Evolutionary conservation across 2,113 vertebrate species (phyloP).

Genomic region (Aphelocoma coerulescens): DNA sequence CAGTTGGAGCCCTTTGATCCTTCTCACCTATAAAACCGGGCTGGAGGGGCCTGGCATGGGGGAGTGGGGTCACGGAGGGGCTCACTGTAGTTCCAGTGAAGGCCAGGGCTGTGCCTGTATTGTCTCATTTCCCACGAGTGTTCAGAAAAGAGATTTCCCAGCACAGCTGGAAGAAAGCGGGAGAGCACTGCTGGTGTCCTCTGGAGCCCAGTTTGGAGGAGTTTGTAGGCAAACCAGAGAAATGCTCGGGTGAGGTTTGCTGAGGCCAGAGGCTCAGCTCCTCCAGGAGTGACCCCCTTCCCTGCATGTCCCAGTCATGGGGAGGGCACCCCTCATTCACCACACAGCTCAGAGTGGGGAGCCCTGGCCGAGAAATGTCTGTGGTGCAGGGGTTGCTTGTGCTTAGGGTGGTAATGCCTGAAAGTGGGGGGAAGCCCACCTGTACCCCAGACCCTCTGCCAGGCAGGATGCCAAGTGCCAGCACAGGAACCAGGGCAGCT

Average conservation of each 20-base stretch:
- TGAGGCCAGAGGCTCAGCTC: not conserved
- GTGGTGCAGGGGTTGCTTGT: fast-evolving
- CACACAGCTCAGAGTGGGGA: not conserved
- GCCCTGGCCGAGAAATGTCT: not conserved
- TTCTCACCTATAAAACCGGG: slow-evolving; percentile 2
- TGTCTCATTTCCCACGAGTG: slow-evolving; percentile 28
- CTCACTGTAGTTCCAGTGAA: not conserved
- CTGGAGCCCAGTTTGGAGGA: not conserved
- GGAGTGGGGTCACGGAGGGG: not conserved
- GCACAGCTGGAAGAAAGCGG: slow-evolving; percentile 14
- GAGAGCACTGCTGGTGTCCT: not conserved
- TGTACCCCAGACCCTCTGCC: not conserved
- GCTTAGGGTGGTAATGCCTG: not conserved
- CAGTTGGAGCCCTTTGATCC: slow-evolving; percentile 44
- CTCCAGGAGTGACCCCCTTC: not conserved
- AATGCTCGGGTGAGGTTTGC: not conserved
- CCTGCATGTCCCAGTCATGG: fast-evolving
- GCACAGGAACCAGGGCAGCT: not conserved
- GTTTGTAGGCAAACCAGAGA: not conserved
- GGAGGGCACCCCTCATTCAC: not conserved
- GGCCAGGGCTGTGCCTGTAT: not conserved
- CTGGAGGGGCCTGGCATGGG: not conserved
- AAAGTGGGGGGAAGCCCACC: not conserved
- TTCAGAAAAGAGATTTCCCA: not conserved
- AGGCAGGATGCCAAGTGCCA: not conserved